Conservation (phyloP, 2,797 vertebrate species). For the Oryzias dopingdopingensis region DNA sequence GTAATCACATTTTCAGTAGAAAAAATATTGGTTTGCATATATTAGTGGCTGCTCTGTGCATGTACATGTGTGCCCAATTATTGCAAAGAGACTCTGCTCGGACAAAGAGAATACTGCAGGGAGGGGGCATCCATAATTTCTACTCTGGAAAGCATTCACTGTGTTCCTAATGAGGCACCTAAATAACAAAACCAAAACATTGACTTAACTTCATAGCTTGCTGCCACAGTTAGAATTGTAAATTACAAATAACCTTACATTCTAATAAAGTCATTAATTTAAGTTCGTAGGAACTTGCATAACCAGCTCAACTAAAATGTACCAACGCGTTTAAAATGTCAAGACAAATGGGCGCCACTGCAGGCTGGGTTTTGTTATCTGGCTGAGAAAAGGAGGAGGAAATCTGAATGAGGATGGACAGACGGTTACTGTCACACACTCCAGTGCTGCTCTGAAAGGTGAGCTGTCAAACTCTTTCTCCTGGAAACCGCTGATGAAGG, state of each 20-base stretch:
- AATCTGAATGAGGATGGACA: conserved; percentile 3
- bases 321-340: too few relatives aligned
- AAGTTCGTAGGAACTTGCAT: too few relatives aligned
- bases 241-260: too few relatives aligned
- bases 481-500: conserved; percentile 4
- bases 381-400: conserved; percentile 2
- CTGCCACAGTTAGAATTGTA: too few relatives aligned
- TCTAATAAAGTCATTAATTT: too few relatives aligned
- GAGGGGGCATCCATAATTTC: background rate
- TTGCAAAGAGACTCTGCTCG: conserved; percentile 14
- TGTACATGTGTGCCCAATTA: conserved; percentile 4
- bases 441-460: conserved; percentile 11
- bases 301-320: too few relatives aligned
- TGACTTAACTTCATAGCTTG: too few relatives aligned
- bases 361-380: background rate
- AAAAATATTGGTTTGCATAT: conserved; percentile 8
- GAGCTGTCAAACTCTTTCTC: conserved; percentile 6
- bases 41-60: conserved; percentile 3
- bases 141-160: background rate
- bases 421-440: conserved; percentile 13
- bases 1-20: conserved; percentile 1
- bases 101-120: conserved; percentile 11
- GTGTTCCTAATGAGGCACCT: too few relatives aligned
- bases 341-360: too few relatives aligned
- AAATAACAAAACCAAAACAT: too few relatives aligned